phyloP scores from a whole-genome alignment of 2,888 invertebrate genomes.

The Agrypnus murinus region DNA sequence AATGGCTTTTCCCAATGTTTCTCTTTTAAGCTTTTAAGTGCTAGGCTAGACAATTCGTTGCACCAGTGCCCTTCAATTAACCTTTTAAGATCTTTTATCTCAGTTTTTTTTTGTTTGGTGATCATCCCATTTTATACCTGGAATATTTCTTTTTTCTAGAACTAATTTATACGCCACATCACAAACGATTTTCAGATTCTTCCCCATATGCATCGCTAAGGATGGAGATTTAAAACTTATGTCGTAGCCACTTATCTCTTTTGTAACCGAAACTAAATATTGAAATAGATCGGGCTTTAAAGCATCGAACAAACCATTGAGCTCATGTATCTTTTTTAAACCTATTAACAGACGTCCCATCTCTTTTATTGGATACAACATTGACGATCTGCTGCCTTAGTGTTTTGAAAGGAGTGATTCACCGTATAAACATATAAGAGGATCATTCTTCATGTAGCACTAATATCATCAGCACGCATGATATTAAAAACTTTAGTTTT shows the following conservation, averaged over 20 bases:
- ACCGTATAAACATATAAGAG: slow-evolving; percentile 50
- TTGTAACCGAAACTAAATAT: slow-evolving; percentile 41
- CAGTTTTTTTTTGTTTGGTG: slow-evolving; percentile 33
- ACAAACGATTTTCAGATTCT: slow-evolving; percentile 45
- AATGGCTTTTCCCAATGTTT: background rate
- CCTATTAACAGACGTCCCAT: slow-evolving; percentile 44
- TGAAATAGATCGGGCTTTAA: slow-evolving; percentile 46
- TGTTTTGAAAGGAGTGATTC: slow-evolving; percentile 49
- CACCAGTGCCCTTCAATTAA: slow-evolving; percentile 50
- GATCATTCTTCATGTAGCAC: slow-evolving; percentile 40
- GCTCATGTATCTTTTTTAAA: slow-evolving; percentile 28
- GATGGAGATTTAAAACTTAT: slow-evolving; percentile 46
- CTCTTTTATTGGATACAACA: slow-evolving; percentile 51
- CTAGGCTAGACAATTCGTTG: slow-evolving; percentile 50
- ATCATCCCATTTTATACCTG: slow-evolving; percentile 39
- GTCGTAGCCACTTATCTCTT: slow-evolving; percentile 50
- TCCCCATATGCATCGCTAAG: slow-evolving; percentile 48
- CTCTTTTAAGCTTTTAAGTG: slow-evolving; percentile 48
- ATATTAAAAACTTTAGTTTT: slow-evolving; percentile 45
- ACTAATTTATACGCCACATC: slow-evolving; percentile 46
- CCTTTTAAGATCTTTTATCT: slow-evolving; percentile 49
- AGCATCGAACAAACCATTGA: slow-evolving; percentile 42
- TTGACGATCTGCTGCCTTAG: slow-evolving; percentile 50
- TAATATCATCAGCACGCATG: slow-evolving; percentile 50
- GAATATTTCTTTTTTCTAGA: slow-evolving; percentile 45